Evolutionary conservation across 1,140 invertebrate species (phyloP).

Genomic region (Brachionus manjavacas): DNA sequence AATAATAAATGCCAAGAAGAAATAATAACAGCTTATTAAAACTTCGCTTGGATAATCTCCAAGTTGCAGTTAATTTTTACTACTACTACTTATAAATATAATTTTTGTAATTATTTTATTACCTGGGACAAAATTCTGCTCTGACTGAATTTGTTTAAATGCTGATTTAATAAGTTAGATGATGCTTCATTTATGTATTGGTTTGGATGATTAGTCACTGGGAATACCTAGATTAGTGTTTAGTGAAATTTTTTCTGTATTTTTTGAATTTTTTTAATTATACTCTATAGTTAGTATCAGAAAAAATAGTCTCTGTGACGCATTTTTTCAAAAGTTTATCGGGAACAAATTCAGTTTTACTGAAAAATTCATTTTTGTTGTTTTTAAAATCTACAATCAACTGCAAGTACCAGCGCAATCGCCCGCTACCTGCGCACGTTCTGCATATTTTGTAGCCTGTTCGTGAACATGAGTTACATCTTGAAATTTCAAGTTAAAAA

Average conservation of each 20-base stretch:
- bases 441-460: neutral
- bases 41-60: too few species aligned
- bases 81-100: neutral
- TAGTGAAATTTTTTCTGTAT: too few species aligned
- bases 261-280: neutral
- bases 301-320: neutral
- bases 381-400: slow-evolving; percentile 27
- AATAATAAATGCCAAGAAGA: too few species aligned
- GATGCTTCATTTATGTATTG: slow-evolving; percentile 10
- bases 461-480: neutral
- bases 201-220: slow-evolving; percentile 9
- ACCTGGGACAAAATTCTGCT: slow-evolving; percentile 20
- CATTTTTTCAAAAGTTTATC: neutral
- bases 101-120: neutral
- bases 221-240: neutral
- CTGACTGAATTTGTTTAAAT: neutral
- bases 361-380: slow-evolving; percentile 15
- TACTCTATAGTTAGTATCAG: neutral
- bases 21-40: too few species aligned
- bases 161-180: neutral
- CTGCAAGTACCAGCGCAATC: slow-evolving; percentile 24
- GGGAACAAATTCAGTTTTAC: slow-evolving; percentile 11
- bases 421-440: neutral
- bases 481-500: neutral
- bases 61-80: too few species aligned